These are phyloP conservation scores for Drosophila mauritiana DNA, from an alignment of 1,140 invertebrate species.

Conservation along the genomic window DNA sequence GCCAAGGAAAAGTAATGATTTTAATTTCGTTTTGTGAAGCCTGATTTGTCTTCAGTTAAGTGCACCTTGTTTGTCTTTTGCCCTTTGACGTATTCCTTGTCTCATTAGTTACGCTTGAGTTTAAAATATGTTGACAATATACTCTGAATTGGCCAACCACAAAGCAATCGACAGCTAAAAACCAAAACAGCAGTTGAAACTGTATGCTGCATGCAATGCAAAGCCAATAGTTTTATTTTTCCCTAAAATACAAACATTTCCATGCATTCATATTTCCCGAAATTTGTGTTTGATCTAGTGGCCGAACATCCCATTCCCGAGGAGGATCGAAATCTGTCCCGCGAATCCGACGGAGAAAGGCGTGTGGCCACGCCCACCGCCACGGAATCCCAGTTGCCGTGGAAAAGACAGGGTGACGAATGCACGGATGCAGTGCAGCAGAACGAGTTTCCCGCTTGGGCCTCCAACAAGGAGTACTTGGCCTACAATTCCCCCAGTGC, in stretches of 20 bases:
- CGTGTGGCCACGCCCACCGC: slow-evolving; percentile 93
- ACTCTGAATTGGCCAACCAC: slow-evolving; percentile 14
- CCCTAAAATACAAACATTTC: not conserved
- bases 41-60: slow-evolving; percentile 38
- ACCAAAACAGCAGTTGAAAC: slow-evolving; percentile 16
- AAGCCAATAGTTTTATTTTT: slow-evolving; percentile 24
- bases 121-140: slow-evolving; percentile 30
- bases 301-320: slow-evolving; percentile 81
- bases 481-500: slow-evolving; percentile 96
- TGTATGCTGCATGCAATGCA: slow-evolving; percentile 35
- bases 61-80: slow-evolving; percentile 62
- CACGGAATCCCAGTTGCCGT: slow-evolving; percentile 93
- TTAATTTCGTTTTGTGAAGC: slow-evolving; percentile 14
- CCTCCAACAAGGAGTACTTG: slow-evolving; percentile 95
- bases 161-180: slow-evolving; percentile 11
- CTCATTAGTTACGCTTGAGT: slow-evolving; percentile 31
- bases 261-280: not conserved
- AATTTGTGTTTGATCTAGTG: slow-evolving; percentile 52
- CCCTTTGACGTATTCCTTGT: slow-evolving; percentile 34
- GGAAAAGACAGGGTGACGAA: slow-evolving; percentile 92
- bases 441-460: slow-evolving; percentile 95
- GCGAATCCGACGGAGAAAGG: slow-evolving; percentile 81
- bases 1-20: slow-evolving; percentile 1
- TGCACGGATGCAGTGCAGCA: slow-evolving; percentile 90
- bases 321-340: slow-evolving; percentile 78